Evolutionary conservation across 2,113 vertebrate genomes (phyloP).

Genomic region (Terrapene triunguis): DNA sequence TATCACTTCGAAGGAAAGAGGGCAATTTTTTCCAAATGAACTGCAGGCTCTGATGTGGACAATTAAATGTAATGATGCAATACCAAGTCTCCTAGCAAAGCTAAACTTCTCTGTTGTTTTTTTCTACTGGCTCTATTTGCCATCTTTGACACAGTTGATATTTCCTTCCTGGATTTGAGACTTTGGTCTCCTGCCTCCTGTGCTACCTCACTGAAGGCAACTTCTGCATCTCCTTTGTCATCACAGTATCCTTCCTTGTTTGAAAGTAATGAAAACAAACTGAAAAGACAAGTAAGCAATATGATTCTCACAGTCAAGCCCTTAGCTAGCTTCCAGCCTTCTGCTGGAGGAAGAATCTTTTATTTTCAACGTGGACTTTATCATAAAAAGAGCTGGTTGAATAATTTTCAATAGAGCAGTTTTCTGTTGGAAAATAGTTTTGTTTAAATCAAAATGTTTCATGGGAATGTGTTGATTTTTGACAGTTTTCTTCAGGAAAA

Average conservation of each 20-base stretch:
- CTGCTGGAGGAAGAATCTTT: background rate
- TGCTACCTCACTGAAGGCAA: accelerated
- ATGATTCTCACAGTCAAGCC: too few relatives aligned
- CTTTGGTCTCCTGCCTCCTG: background rate
- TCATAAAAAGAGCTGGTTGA: background rate
- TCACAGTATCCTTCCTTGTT: background rate
- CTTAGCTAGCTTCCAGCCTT: too few relatives aligned
- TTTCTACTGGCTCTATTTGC: background rate
- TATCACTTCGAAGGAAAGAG: background rate
- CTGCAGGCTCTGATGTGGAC: background rate
- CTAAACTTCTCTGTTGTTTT: background rate
- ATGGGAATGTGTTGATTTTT: background rate
- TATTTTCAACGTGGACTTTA: background rate
- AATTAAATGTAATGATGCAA: accelerated
- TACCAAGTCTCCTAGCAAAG: background rate
- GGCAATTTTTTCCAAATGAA: background rate
- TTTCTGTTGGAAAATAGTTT: background rate
- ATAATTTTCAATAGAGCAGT: background rate
- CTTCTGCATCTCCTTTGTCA: background rate
- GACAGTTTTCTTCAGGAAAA: background rate
- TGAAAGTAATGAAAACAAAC: background rate
- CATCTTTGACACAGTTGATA: background rate
- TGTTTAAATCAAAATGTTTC: background rate
- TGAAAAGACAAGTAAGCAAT: too few relatives aligned
- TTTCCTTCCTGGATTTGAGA: background rate